phyloP scores from a whole-genome alignment of 2,888 invertebrate species.

The Microctonus hyperodae region DNA sequence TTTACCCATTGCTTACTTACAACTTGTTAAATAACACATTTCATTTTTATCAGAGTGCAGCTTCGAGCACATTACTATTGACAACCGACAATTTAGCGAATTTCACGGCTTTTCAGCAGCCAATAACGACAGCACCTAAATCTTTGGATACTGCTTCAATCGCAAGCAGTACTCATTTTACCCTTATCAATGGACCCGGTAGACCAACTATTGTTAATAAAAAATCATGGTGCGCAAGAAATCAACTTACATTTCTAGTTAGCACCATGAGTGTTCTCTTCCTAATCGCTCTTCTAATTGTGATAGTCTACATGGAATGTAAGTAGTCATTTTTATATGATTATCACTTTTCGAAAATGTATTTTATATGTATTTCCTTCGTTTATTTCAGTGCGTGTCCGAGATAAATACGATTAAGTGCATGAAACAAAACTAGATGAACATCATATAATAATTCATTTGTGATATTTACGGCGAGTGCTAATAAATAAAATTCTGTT shows the following conservation, averaged over 20 bases:
- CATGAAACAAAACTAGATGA: neutral
- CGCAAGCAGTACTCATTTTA: conserved; percentile 88
- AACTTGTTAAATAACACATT: conserved; percentile 19
- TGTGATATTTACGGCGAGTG: neutral
- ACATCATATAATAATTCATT: neutral
- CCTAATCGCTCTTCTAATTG: conserved; percentile 80
- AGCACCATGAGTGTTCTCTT: conserved; percentile 84
- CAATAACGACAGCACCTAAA: conserved; percentile 63
- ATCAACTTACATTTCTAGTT: conserved; percentile 83
- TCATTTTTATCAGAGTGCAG: conserved; percentile 73
- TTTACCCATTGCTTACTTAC: neutral
- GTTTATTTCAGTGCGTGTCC: conserved; percentile 66
- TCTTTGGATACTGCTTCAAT: conserved; percentile 75
- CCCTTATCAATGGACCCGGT: conserved; percentile 80
- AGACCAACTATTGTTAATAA: conserved; percentile 70
- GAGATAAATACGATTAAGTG: conserved; percentile 56
- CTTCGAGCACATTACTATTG: conserved; percentile 79
- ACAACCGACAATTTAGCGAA: conserved; percentile 77
- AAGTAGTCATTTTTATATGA: conserved; percentile 63
- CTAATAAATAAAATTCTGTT: neutral
- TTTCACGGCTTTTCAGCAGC: conserved; percentile 62
- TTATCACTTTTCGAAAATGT: neutral
- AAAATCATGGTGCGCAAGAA: conserved; percentile 76
- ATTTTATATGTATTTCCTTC: neutral
- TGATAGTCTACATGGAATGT: conserved; percentile 86